Evolutionary conservation across 1,140 invertebrate genomes (phyloP).

Genomic region (Prorops nasuta): DNA sequence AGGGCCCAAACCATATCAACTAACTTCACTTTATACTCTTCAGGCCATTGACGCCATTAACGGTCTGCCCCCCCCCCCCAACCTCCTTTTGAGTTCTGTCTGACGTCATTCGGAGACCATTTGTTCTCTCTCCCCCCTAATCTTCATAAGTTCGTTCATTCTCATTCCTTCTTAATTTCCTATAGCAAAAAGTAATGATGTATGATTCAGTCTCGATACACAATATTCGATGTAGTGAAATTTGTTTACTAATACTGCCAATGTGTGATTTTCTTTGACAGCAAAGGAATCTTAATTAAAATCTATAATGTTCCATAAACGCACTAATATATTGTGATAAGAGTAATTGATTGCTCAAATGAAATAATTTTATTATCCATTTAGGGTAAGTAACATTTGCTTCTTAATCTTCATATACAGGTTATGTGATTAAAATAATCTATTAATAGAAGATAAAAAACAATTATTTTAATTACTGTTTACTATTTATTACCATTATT

Average conservation of each 20-base stretch:
- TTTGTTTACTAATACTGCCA: constrained; percentile 24
- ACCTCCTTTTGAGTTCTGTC: too few species aligned
- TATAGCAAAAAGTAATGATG: too few species aligned
- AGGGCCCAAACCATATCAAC: too few species aligned
- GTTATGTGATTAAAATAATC: constrained; percentile 3
- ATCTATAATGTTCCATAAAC: constrained; percentile 16
- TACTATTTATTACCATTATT: not conserved
- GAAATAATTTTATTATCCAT: constrained; percentile 7
- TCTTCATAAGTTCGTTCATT: too few species aligned
- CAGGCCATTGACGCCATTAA: too few species aligned
- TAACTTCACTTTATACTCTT: too few species aligned
- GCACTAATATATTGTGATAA: constrained; percentile 22
- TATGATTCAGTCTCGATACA: too few species aligned
- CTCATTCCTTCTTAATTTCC: too few species aligned
- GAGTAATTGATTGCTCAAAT: not conserved
- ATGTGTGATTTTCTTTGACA: constrained; percentile 12
- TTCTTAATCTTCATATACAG: not conserved
- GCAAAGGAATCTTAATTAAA: constrained; percentile 3
- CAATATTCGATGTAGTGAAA: too few species aligned
- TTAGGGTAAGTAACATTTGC: constrained; percentile 8
- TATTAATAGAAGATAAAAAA: not conserved
- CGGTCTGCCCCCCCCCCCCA: too few species aligned
- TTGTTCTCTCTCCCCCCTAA: too few species aligned
- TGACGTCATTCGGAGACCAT: too few species aligned
- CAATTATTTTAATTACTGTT: not conserved